A percentile compares a stretch with the other conserved stretches of the same genome.
Conservation (phyloP, 1,140 invertebrate genomes). For the Arctopsyche grandis region DNA sequence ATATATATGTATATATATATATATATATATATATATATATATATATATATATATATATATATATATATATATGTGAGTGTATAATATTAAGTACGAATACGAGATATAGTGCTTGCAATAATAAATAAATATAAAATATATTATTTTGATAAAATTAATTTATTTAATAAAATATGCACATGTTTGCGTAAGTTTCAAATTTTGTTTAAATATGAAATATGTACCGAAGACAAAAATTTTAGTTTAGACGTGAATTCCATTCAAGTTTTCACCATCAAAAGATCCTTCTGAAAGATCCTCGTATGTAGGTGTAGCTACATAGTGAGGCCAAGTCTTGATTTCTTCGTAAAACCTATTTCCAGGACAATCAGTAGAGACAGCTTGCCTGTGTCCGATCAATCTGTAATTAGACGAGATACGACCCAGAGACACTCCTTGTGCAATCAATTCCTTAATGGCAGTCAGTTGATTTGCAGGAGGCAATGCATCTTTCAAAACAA, state of each 20-base stretch:
- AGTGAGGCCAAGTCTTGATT: slow-evolving; percentile 74
- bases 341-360: slow-evolving; percentile 72
- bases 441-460: slow-evolving; percentile 70
- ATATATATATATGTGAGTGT: too few relatives aligned
- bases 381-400: slow-evolving; percentile 76
- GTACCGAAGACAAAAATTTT: too few relatives aligned
- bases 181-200: too few relatives aligned
- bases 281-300: slow-evolving; percentile 4
- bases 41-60: too few relatives aligned
- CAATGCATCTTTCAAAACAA: slow-evolving; percentile 63
- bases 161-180: too few relatives aligned
- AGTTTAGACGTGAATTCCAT: not conserved
- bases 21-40: too few relatives aligned
- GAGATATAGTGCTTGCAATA: too few relatives aligned
- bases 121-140: too few relatives aligned
- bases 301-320: slow-evolving; percentile 4
- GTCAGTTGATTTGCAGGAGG: slow-evolving; percentile 71
- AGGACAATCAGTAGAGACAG: slow-evolving; percentile 75
- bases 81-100: too few relatives aligned
- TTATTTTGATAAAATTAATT: too few relatives aligned
- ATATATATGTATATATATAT: too few relatives aligned
- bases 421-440: slow-evolving; percentile 69
- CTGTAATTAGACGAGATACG: slow-evolving; percentile 72
- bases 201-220: too few relatives aligned
- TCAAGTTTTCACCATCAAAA: not conserved